Evolutionary conservation across 1,140 invertebrate species (phyloP).

Genomic region (Drosophila azteca): DNA sequence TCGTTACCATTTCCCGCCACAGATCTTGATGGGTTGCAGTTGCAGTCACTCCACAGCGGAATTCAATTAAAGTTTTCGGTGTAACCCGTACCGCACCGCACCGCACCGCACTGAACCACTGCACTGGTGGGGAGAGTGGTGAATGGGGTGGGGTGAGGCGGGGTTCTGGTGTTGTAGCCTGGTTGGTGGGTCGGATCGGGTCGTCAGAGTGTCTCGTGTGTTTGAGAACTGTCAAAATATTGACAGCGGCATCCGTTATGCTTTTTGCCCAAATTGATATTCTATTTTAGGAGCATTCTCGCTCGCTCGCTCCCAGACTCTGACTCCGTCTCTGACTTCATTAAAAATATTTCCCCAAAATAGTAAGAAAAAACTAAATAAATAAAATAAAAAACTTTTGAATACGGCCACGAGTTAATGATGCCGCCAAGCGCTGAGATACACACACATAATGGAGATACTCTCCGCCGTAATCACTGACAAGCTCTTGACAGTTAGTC

Average conservation of each 20-base stretch:
- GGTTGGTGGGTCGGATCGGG: slow-evolving; percentile 39
- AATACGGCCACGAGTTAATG: slow-evolving; percentile 56
- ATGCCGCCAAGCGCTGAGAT: slow-evolving; percentile 29
- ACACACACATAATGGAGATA: slow-evolving; percentile 34
- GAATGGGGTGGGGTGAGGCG: neutral
- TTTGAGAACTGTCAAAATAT: slow-evolving; percentile 77
- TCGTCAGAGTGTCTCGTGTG: slow-evolving; percentile 48
- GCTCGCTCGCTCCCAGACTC: slow-evolving; percentile 14
- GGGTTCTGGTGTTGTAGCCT: neutral
- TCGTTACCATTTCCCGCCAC: slow-evolving; percentile 40
- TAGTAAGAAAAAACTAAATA: slow-evolving; percentile 56
- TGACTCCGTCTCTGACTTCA: slow-evolving; percentile 48
- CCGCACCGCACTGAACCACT: slow-evolving; percentile 11
- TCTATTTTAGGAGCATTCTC: slow-evolving; percentile 60
- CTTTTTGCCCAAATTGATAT: slow-evolving; percentile 81
- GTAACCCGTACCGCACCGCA: slow-evolving; percentile 48
- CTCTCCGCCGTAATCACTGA: slow-evolving; percentile 40
- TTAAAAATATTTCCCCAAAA: slow-evolving; percentile 61
- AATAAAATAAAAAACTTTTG: slow-evolving; percentile 44
- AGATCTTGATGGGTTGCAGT: slow-evolving; percentile 38
- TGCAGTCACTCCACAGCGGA: slow-evolving; percentile 32
- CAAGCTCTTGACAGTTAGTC: slow-evolving; percentile 59
- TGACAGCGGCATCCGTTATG: slow-evolving; percentile 80
- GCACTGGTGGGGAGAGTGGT: neutral
- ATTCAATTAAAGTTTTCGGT: slow-evolving; percentile 76